Conservation (phyloP, 1,140 invertebrate species). For the Sinella curviseta region DNA sequence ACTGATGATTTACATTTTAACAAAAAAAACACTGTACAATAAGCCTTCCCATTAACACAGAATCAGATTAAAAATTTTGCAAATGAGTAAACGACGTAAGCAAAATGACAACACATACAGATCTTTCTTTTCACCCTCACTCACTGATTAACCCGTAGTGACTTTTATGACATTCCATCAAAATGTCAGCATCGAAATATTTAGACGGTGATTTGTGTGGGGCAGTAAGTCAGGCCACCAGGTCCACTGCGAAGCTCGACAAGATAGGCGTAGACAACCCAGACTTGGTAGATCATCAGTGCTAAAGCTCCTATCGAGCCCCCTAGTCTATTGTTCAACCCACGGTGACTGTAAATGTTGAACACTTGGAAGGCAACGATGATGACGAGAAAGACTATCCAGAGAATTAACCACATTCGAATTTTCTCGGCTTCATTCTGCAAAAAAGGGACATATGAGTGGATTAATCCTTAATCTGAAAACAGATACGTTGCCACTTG, state of each 20-base stretch:
- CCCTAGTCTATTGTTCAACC: background rate
- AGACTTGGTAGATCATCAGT: slow-evolving; percentile 41
- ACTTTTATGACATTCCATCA: no score
- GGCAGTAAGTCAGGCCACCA: slow-evolving; percentile 40
- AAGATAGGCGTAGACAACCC: slow-evolving; percentile 44
- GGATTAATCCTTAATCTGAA: background rate
- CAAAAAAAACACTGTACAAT: no score
- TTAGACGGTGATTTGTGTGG: slow-evolving; percentile 33
- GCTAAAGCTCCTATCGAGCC: background rate
- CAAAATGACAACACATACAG: no score
- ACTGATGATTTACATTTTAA: no score
- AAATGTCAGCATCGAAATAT: no score
- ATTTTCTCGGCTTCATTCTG: slow-evolving; percentile 36
- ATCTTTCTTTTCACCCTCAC: no score
- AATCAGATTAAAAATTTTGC: no score
- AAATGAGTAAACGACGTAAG: no score
- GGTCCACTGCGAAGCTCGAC: slow-evolving; percentile 34
- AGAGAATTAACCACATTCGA: slow-evolving; percentile 37
- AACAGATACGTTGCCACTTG: background rate
- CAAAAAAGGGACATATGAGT: slow-evolving; percentile 14
- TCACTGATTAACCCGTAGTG: no score
- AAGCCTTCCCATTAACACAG: no score
- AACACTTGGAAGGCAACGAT: slow-evolving; percentile 30
- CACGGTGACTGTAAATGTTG: slow-evolving; percentile 18
- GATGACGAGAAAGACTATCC: slow-evolving; percentile 32